Evolutionary conservation across 2,797 vertebrate genomes (phyloP).

Genomic region (Phalanger gymnotis): DNA sequence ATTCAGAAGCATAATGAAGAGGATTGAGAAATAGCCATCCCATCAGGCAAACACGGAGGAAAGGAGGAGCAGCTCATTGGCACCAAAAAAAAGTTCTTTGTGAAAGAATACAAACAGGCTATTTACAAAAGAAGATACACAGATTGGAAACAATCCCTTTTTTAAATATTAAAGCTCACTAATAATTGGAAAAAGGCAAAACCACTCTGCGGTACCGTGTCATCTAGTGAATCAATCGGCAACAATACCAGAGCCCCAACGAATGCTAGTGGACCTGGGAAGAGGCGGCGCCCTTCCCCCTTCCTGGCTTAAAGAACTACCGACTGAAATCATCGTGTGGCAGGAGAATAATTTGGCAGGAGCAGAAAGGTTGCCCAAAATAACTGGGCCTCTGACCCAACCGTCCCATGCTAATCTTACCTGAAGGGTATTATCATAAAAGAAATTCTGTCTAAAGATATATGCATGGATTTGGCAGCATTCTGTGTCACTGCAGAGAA

Average conservation of each 20-base stretch:
- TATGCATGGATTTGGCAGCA: fast-evolving
- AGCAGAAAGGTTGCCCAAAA: neutral
- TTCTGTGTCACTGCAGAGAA: too few relatives aligned
- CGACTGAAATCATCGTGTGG: neutral
- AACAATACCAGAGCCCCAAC: too few relatives aligned
- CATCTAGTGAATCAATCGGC: too few relatives aligned
- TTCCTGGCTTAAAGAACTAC: neutral
- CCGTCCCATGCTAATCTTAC: neutral
- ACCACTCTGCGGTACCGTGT: neutral
- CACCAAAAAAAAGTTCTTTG: neutral
- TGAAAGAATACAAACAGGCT: neutral
- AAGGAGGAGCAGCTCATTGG: too few relatives aligned
- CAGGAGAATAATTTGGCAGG: neutral
- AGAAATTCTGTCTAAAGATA: neutral
- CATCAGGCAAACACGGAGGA: too few relatives aligned
- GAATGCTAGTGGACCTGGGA: too few relatives aligned
- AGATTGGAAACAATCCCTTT: neutral
- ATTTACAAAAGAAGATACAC: neutral
- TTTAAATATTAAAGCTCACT: neutral
- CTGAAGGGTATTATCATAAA: neutral
- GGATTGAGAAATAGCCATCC: neutral
- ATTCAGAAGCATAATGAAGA: neutral
- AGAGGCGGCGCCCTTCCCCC: neutral
- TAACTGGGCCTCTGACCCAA: neutral
- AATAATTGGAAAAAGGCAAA: neutral